A percentile compares a stretch with the other conserved stretches of the same genome.
Conservation (phyloP, 2,797 vertebrate genomes). For the Anniella stebbinsi region DNA sequence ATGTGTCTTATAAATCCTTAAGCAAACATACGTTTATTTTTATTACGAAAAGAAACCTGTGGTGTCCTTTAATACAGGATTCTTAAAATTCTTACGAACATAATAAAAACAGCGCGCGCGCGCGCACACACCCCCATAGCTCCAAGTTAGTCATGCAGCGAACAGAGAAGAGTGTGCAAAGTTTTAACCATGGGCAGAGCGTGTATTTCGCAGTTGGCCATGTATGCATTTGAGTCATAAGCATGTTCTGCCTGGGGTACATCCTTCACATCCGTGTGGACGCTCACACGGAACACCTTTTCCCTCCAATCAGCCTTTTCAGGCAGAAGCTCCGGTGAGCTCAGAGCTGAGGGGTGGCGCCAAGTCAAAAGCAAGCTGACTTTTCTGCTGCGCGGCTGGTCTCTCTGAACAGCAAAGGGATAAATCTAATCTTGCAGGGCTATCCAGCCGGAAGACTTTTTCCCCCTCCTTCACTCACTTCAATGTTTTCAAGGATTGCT, state of each 20-base stretch:
- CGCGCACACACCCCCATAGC: too few relatives aligned
- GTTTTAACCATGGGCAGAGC: slow-evolving; percentile 3
- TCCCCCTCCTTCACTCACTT: background rate
- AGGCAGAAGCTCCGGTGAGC: slow-evolving; percentile 23
- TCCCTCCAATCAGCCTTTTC: slow-evolving; percentile 43
- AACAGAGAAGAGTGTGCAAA: slow-evolving; percentile 9
- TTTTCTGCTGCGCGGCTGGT: slow-evolving; percentile 1
- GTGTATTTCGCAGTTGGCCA: slow-evolving; percentile 7
- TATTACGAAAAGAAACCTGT: background rate
- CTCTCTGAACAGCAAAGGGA: background rate
- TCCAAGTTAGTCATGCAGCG: background rate
- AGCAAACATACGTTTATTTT: background rate
- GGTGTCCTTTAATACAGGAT: background rate
- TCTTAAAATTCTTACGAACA: background rate
- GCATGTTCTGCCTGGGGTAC: slow-evolving; percentile 55
- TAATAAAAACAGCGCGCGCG: background rate
- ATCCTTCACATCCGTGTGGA: slow-evolving; percentile 64
- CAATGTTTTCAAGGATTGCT: background rate
- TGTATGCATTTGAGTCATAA: slow-evolving; percentile 63
- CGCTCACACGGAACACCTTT: slow-evolving; percentile 65
- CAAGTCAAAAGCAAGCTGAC: slow-evolving; percentile 13
- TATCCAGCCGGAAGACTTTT: background rate
- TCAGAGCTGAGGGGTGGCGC: slow-evolving; percentile 64
- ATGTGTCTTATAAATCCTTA: background rate
- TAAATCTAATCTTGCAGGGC: slow-evolving; percentile 30